Evolutionary conservation across 2,888 invertebrate species (phyloP), one percentile per base, ranked within the genome.

Genomic region (Clusia tigrina): DNA sequence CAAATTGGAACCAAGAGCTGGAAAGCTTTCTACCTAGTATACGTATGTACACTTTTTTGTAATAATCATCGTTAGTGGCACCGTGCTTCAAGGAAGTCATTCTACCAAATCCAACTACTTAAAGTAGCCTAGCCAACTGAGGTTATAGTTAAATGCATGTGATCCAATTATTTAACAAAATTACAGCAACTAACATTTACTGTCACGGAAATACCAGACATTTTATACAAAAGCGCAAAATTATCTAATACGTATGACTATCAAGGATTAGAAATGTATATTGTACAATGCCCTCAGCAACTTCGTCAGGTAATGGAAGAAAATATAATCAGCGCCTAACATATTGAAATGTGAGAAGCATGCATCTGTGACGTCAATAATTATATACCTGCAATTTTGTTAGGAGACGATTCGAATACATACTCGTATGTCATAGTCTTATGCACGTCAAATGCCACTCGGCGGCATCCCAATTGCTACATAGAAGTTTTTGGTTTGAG

Each of bases 141-240:
- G n/a, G n/a, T 22, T 5, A 66, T 71, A 69, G 62, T 68, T n/a
- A n/a, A n/a, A n/a, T 67, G 56, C 55, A 63, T 38, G 51, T 17
- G 56, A 51, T 73, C 63, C 73, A 78, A 78, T 78, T 77, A 77
- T 76, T 74, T 75, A 70, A 69, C 65, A 67, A 75, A 77, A 75
- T 70, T 74, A 71, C 74, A 67, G 67, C 75, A 69, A 52, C 64
- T 62, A 57, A 48, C 26, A 57, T 55, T 20, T 32, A 38, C 15
- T 38, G 15, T 42, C 22, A 10, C 42, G 5, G 25, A 52, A 48
- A 37, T 3, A 57, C 25, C 17, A 52, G 15, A 52, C 2, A 17
- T n/a, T n/a, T n/a, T 26, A 54, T n/a, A 18, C 20, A 54, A 37
- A 54, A 54, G 48, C 32, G 52, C 54, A 24, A 54, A 64, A 61